These are phyloP conservation scores for Tachycineta bicolor DNA, from an alignment of 2,113 vertebrate genomes.

Conservation along the genomic window DNA sequence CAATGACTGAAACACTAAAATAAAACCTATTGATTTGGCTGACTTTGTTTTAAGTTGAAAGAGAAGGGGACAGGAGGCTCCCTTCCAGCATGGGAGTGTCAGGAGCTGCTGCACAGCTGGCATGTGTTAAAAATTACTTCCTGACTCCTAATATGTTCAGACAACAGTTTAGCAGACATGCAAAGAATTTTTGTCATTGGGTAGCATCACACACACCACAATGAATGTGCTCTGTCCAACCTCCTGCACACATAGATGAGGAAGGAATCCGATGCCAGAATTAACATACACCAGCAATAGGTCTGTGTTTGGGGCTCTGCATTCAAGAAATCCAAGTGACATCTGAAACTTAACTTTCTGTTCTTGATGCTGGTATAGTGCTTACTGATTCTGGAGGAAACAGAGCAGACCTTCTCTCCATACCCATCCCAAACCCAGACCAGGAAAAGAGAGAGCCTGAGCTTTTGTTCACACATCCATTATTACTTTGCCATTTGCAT, in stretches of 20 bases:
- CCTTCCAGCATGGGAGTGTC: accelerated
- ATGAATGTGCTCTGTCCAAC: not conserved
- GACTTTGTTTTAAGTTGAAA: not conserved
- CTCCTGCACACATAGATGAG: not conserved
- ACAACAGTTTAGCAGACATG: not conserved
- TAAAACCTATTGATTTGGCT: not conserved
- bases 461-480: not conserved
- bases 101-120: not conserved
- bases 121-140: not conserved
- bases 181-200: not conserved
- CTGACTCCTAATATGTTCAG: not conserved
- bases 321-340: not conserved
- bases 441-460: not conserved
- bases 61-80: not conserved
- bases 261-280: not conserved
- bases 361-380: not conserved
- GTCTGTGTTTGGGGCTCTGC: not conserved
- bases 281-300: not conserved
- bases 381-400: not conserved
- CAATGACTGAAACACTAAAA: not conserved
- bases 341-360: not conserved
- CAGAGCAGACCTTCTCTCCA: not conserved
- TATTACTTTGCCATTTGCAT: not conserved
- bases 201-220: not conserved
- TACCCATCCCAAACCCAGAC: not conserved